Conservation (phyloP, 2,888 invertebrate species). For the Napeogenes sylphis region DNA sequence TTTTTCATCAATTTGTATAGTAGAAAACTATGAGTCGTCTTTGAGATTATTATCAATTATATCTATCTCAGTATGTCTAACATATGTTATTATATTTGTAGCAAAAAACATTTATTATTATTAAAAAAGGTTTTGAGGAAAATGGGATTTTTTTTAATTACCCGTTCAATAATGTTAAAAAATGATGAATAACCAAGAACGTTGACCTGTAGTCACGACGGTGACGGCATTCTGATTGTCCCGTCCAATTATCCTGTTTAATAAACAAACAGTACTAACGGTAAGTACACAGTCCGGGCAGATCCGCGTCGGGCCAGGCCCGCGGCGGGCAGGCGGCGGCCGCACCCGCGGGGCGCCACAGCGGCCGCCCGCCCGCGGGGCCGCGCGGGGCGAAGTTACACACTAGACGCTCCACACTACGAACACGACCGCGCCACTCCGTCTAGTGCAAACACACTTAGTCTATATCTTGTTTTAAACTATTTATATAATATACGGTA, state of each 20-base stretch:
- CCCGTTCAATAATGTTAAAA: too few relatives aligned
- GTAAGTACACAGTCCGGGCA: slow-evolving; percentile 50
- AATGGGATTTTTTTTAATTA: too few relatives aligned
- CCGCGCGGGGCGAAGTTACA: slow-evolving; percentile 66
- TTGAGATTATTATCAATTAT: too few relatives aligned
- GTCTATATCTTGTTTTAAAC: background rate
- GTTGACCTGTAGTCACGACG: too few relatives aligned
- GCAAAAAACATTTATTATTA: too few relatives aligned
- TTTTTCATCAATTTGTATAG: too few relatives aligned
- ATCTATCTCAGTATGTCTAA: too few relatives aligned
- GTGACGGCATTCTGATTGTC: slow-evolving; percentile 6
- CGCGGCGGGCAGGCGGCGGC: slow-evolving; percentile 50
- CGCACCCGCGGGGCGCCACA: slow-evolving; percentile 54
- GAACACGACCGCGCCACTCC: slow-evolving; percentile 47
- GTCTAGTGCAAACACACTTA: slow-evolving; percentile 32
- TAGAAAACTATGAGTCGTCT: too few relatives aligned
- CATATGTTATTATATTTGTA: too few relatives aligned
- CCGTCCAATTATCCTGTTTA: slow-evolving; percentile 11
- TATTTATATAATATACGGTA: background rate
- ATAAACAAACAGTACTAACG: slow-evolving; percentile 47
- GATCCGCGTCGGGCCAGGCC: slow-evolving; percentile 38
- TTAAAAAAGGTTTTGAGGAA: too few relatives aligned
- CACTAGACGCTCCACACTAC: slow-evolving; percentile 62
- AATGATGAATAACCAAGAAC: too few relatives aligned
- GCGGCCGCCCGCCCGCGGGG: slow-evolving; percentile 37